These are phyloP conservation scores for Alligator sinensis DNA, from an alignment of 2,113 vertebrate genomes.

Conservation along the genomic window DNA sequence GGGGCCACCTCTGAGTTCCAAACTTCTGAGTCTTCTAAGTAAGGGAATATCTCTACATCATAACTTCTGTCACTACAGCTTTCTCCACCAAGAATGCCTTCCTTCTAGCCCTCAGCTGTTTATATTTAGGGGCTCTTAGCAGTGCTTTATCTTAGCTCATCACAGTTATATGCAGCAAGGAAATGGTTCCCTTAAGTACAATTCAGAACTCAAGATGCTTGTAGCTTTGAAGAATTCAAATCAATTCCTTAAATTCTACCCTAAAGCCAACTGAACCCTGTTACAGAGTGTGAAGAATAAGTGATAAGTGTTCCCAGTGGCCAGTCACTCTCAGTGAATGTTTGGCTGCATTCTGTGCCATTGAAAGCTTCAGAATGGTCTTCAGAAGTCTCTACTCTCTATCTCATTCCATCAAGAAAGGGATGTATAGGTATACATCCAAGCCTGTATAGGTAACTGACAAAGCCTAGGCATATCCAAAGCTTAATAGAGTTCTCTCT, in stretches of 20 bases:
- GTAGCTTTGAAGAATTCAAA: neutral
- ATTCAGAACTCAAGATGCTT: neutral
- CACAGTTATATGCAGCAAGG: neutral
- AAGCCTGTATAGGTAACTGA: neutral
- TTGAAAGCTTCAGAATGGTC: neutral
- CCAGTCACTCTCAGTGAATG: neutral
- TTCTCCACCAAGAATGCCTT: neutral
- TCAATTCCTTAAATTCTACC: neutral
- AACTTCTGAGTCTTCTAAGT: too few species aligned
- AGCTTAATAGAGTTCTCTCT: neutral
- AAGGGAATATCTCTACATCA: too few species aligned
- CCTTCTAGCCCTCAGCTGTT: neutral
- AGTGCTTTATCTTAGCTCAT: neutral
- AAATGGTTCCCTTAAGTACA: neutral
- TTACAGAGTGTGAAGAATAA: neutral
- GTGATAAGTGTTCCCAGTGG: neutral
- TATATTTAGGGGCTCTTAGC: neutral
- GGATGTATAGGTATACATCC: neutral
- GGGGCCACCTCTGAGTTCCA: too few species aligned
- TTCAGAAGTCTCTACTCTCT: too few species aligned
- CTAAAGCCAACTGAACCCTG: neutral
- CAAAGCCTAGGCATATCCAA: neutral
- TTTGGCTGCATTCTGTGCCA: neutral
- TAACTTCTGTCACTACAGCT: too few species aligned
- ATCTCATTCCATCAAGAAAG: too few species aligned